phyloP scores from a whole-genome alignment of 2,113 vertebrate genomes.

The Hipposideros armiger region DNA sequence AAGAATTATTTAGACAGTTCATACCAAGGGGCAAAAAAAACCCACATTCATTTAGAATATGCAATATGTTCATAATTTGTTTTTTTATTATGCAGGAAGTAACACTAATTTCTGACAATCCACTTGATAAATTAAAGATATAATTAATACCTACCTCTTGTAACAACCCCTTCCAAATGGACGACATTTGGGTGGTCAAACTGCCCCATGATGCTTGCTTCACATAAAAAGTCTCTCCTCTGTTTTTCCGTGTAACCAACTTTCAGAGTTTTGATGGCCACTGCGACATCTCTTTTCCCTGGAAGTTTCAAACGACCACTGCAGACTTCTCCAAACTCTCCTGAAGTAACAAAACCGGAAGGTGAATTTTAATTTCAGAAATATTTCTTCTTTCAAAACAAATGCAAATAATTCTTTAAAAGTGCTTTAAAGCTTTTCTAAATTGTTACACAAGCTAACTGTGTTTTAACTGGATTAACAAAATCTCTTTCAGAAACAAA shows the following conservation, averaged over 20 bases:
- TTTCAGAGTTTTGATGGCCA: slow-evolving; percentile 98
- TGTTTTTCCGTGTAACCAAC: slow-evolving; percentile 99
- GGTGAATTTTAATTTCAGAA: slow-evolving; percentile 40
- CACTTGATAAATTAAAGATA: slow-evolving; percentile 26
- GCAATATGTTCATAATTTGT: slow-evolving; percentile 64
- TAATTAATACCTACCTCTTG: slow-evolving; percentile 91
- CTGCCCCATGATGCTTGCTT: slow-evolving; percentile 99
- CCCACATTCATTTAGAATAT: slow-evolving; percentile 67
- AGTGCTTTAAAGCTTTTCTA: slow-evolving; percentile 16
- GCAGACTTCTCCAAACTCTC: slow-evolving; percentile 99
- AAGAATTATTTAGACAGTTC: slow-evolving; percentile 80
- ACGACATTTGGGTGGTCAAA: slow-evolving; percentile 99
- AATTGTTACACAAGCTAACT: slow-evolving; percentile 52
- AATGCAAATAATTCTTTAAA: slow-evolving; percentile 39
- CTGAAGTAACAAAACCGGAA: slow-evolving; percentile 86
- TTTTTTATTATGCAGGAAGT: slow-evolving; percentile 55
- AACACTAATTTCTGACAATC: slow-evolving; percentile 56
- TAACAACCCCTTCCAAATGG: slow-evolving; percentile 98
- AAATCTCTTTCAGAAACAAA: background rate
- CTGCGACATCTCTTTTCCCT: slow-evolving; percentile 95
- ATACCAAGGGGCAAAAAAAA: slow-evolving; percentile 61
- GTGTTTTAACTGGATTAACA: slow-evolving; percentile 36
- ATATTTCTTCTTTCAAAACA: background rate
- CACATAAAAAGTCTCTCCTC: slow-evolving; percentile 97
- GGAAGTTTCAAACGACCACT: slow-evolving; percentile 97